phyloP scores from a whole-genome alignment of 2,888 invertebrate species.

The Zhuqinia jingwanae region DNA sequence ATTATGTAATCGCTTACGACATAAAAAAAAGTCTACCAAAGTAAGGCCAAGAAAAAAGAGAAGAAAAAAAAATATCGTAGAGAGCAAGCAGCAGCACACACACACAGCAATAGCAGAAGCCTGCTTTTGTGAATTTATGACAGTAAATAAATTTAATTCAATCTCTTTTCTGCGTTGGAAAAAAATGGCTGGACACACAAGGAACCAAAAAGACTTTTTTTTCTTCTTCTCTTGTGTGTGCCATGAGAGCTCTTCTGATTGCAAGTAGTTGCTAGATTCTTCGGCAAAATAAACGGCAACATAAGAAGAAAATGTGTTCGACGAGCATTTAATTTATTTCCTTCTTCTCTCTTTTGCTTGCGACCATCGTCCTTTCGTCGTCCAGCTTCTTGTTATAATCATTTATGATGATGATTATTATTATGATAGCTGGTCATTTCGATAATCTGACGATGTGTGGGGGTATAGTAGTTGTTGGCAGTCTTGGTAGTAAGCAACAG shows the following conservation, averaged over 20 bases:
- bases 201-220: conserved; percentile 38
- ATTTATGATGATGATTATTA: conserved; percentile 51
- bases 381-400: conserved; percentile 40
- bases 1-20: conserved; percentile 46
- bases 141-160: conserved; percentile 71
- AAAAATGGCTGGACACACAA: conserved; percentile 44
- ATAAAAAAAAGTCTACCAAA: conserved; percentile 39
- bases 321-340: conserved; percentile 71
- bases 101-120: conserved; percentile 19
- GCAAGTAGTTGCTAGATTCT: background rate
- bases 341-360: conserved; percentile 13
- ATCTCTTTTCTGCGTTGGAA: conserved; percentile 43
- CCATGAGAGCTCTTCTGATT: conserved; percentile 39
- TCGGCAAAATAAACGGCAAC: conserved; percentile 36
- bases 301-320: conserved; percentile 64
- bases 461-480: background rate
- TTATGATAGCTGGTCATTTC: conserved; percentile 57
- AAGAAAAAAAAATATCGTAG: background rate
- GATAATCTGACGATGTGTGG: conserved; percentile 61
- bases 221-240: too few species aligned
- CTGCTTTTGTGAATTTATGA: conserved; percentile 66
- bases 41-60: conserved; percentile 3
- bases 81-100: conserved; percentile 26
- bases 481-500: background rate
- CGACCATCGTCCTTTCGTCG: background rate